phyloP scores from a whole-genome alignment of 1,140 invertebrate genomes.

The Caerostris darwini region DNA sequence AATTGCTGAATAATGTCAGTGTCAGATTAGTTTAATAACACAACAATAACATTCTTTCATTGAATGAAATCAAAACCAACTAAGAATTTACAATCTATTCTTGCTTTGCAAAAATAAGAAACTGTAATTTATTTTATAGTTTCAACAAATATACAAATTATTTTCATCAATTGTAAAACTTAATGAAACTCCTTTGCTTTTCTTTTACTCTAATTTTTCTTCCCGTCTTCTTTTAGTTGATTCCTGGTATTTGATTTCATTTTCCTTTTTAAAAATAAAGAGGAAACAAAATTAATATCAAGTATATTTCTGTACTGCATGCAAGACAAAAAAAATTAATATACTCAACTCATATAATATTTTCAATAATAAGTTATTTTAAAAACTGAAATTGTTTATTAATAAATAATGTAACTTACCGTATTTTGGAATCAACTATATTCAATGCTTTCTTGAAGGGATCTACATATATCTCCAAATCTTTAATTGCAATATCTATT shows the following conservation, averaged over 20 bases:
- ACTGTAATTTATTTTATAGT: too few species aligned
- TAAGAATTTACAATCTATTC: too few species aligned
- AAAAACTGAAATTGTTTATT: too few species aligned
- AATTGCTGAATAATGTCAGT: too few species aligned
- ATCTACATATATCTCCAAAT: slow-evolving; percentile 40
- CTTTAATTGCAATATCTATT: background rate
- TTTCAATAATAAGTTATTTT: background rate
- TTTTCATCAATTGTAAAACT: too few species aligned
- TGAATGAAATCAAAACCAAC: too few species aligned
- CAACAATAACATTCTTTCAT: too few species aligned
- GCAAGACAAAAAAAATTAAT: background rate
- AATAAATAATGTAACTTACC: slow-evolving; percentile 34
- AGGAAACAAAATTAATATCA: background rate
- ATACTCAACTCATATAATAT: background rate
- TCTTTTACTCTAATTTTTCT: background rate
- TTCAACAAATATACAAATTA: too few species aligned
- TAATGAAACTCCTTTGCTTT: too few species aligned
- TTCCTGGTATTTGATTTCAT: background rate
- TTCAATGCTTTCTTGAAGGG: slow-evolving; percentile 26
- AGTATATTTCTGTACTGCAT: background rate
- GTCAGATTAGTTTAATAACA: too few species aligned
- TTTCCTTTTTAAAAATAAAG: background rate
- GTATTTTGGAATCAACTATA: slow-evolving; percentile 35
- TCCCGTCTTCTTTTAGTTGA: background rate
- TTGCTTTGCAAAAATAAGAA: too few species aligned